phyloP scores from a whole-genome alignment of 2,797 vertebrate species.

The Caiman crocodilus region DNA sequence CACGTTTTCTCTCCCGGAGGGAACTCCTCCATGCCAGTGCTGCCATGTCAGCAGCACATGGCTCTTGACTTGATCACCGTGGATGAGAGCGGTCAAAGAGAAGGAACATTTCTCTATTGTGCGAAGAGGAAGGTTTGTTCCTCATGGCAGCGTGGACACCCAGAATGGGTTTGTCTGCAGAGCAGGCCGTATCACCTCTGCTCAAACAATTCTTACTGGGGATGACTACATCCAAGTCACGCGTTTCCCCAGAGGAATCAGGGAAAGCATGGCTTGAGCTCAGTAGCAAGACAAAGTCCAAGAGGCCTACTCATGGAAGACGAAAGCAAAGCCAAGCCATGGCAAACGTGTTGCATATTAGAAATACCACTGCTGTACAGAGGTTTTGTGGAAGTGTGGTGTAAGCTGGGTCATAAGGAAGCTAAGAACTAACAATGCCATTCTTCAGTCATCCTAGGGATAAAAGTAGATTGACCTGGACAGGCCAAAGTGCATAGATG shows the following conservation, averaged over 20 bases:
- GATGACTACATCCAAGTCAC: not conserved
- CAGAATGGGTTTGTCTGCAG: not conserved
- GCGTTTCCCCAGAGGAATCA: rapidly evolving
- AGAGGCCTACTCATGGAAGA: not conserved
- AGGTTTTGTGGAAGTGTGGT: not conserved
- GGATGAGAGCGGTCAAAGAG: not conserved
- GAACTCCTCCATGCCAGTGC: not conserved
- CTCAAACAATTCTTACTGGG: not conserved
- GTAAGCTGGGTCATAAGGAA: not conserved
- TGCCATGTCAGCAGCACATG: not conserved
- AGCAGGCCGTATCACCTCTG: not conserved
- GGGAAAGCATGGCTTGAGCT: not conserved
- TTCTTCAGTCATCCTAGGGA: not conserved
- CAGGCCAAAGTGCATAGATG: not conserved
- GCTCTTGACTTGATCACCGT: not conserved
- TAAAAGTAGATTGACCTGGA: not conserved
- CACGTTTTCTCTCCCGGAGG: not conserved
- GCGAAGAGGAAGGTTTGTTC: not conserved
- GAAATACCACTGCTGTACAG: not conserved
- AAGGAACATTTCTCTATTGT: not conserved
- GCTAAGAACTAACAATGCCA: not conserved
- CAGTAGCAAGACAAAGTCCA: not conserved
- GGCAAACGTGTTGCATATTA: not conserved
- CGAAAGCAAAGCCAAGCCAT: not conserved
- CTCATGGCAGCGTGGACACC: not conserved